Evolutionary conservation across 1,140 invertebrate genomes (phyloP).

Genomic region (Paraescarpia echinospica): DNA sequence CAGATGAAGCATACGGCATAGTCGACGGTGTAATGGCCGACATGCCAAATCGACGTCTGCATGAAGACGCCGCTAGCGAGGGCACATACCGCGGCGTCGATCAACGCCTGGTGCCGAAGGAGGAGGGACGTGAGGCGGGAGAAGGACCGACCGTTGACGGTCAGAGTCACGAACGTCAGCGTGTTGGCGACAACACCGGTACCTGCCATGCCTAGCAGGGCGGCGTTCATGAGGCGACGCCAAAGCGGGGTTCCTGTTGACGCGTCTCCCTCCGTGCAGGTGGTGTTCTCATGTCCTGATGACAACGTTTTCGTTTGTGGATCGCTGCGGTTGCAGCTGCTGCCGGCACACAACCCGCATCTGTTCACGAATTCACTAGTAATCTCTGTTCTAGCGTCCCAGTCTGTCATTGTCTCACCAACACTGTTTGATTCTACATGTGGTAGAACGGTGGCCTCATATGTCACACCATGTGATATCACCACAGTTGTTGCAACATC

Average conservation of each 20-base stretch:
- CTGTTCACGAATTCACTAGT: neutral
- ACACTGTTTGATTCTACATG: neutral
- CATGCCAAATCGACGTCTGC: conserved; percentile 21
- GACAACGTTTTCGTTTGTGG: neutral
- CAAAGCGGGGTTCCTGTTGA: neutral
- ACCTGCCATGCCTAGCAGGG: neutral
- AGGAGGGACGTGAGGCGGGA: conserved; percentile 7
- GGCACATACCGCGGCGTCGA: conserved; percentile 20
- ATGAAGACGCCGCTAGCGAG: conserved; percentile 10
- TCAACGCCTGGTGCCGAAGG: conserved; percentile 13
- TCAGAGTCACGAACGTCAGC: neutral
- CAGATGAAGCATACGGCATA: conserved; percentile 19
- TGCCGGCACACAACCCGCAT: neutral
- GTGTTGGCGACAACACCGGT: neutral
- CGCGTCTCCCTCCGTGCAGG: neutral
- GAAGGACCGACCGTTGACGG: neutral
- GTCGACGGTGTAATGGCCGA: conserved; percentile 13
- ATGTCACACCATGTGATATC: neutral
- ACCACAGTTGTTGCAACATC: neutral
- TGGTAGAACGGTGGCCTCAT: neutral
- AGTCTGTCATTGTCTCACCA: neutral
- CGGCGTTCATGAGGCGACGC: neutral
- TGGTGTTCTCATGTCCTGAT: neutral
- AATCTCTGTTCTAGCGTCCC: neutral
- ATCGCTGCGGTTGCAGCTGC: neutral